Evolutionary conservation across 2,888 invertebrate genomes (phyloP).

Genomic region (Hydrotaea cyrtoneurina): DNA sequence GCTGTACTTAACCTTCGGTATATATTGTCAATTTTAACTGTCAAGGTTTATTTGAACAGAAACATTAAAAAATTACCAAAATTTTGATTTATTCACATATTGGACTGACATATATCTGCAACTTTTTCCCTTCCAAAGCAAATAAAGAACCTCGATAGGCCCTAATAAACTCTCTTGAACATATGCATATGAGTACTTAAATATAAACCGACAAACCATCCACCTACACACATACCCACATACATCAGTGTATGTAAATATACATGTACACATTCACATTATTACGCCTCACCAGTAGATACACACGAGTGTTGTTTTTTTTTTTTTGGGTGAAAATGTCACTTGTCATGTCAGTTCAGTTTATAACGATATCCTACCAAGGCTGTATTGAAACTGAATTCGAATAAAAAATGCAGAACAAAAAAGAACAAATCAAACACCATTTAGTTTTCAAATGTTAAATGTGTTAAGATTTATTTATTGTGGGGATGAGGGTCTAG

Average conservation of each 20-base stretch:
- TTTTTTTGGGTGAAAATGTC: conserved; percentile 25
- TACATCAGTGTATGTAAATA: not conserved
- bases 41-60: too few relatives aligned
- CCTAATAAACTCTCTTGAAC: too few relatives aligned
- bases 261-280: not conserved
- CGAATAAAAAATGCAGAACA: not conserved
- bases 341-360: conserved; percentile 34
- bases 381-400: not conserved
- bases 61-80: too few relatives aligned
- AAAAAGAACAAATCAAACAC: not conserved
- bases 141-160: too few relatives aligned
- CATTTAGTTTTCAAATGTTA: not conserved
- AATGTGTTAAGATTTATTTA: not conserved
- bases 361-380: not conserved
- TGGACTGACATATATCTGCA: too few relatives aligned
- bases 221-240: not conserved
- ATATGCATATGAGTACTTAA: conserved; percentile 12
- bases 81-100: too few relatives aligned
- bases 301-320: conserved; percentile 22
- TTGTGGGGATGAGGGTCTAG: not conserved
- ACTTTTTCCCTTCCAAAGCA: too few relatives aligned
- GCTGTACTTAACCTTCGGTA: too few relatives aligned
- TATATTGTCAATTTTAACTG: too few relatives aligned
- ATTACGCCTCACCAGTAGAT: not conserved
- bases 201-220: not conserved